Evolutionary conservation across 2,888 invertebrate species (phyloP).

Genomic region (Stomorhina lunata): DNA sequence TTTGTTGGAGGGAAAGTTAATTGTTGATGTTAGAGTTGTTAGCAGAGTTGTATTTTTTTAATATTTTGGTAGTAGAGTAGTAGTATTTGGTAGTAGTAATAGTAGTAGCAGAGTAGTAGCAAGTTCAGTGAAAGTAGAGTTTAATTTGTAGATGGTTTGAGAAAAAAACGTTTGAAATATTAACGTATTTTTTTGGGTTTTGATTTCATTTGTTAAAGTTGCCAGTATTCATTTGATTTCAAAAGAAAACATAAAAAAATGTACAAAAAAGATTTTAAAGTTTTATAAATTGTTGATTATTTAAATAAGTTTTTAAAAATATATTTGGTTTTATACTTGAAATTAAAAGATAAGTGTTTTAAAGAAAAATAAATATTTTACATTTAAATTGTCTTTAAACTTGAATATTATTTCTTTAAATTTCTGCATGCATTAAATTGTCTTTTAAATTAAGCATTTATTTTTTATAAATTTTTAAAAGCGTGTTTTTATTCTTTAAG

Average conservation of each 20-base stretch:
- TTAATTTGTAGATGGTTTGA: neutral
- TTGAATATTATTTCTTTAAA: constrained; percentile 6
- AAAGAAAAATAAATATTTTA: constrained; percentile 32
- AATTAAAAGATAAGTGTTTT: constrained; percentile 27
- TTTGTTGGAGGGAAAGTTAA: constrained; percentile 30
- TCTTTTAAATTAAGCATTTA: constrained; percentile 8
- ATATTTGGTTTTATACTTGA: neutral
- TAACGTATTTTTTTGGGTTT: constrained; percentile 41
- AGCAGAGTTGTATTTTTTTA: constrained; percentile 29
- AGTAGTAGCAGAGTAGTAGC: constrained; percentile 43
- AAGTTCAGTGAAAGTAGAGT: constrained; percentile 45
- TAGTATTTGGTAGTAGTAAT: constrained; percentile 31
- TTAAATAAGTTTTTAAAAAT: neutral
- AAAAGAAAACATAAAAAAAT: constrained; percentile 44
- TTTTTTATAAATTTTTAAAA: neutral
- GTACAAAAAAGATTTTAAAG: constrained; percentile 32
- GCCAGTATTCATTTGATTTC: constrained; percentile 31
- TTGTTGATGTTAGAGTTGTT: constrained; percentile 51
- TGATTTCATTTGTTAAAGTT: no score
- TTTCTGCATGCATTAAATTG: constrained; percentile 19
- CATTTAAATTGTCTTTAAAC: constrained; percentile 6
- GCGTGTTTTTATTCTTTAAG: constrained; percentile 22
- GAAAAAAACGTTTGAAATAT: constrained; percentile 23
- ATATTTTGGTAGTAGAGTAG: constrained; percentile 24
- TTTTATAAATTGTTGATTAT: constrained; percentile 27